Conservation (phyloP, 2,888 invertebrate genomes). For the Phortica okadai region DNA sequence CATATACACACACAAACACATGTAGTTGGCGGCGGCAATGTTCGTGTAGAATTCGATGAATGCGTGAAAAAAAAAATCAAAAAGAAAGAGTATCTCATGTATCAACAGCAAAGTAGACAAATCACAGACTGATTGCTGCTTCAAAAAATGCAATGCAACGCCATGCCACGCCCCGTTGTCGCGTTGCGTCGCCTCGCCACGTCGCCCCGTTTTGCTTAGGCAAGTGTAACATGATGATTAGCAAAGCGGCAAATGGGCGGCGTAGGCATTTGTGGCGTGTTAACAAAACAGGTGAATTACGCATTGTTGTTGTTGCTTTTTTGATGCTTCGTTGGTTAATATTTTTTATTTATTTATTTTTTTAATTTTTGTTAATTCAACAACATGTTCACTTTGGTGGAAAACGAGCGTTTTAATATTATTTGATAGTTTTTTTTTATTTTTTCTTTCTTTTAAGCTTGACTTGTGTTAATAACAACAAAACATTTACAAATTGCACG, state of each 20-base stretch:
- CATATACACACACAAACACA: not conserved
- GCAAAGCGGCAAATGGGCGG: not conserved
- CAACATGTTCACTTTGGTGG: not conserved
- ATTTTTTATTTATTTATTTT: not conserved
- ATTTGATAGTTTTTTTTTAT: too few species aligned
- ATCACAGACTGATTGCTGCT: too few species aligned
- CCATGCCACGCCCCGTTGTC: not conserved
- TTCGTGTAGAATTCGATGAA: constrained; percentile 11
- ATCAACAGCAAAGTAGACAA: not conserved
- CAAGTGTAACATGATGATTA: constrained; percentile 2
- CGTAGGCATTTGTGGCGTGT: not conserved
- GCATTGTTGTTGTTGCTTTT: not conserved
- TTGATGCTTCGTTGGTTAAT: constrained; percentile 5
- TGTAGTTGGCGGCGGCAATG: not conserved
- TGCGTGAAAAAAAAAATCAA: not conserved
- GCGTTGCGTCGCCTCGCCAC: too few species aligned
- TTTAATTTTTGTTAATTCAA: not conserved
- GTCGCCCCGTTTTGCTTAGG: not conserved
- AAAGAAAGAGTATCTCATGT: not conserved
- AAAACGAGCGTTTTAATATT: not conserved
- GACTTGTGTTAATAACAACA: not conserved
- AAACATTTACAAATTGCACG: not conserved
- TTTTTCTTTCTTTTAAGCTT: not conserved
- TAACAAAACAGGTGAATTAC: constrained; percentile 9
- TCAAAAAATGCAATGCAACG: not conserved